Percentiles rank a stretch among this genome's conserved stretches.
Evolutionary conservation across 2,888 invertebrate species (phyloP).

Genomic region (Perizoma flavofasciatum): DNA sequence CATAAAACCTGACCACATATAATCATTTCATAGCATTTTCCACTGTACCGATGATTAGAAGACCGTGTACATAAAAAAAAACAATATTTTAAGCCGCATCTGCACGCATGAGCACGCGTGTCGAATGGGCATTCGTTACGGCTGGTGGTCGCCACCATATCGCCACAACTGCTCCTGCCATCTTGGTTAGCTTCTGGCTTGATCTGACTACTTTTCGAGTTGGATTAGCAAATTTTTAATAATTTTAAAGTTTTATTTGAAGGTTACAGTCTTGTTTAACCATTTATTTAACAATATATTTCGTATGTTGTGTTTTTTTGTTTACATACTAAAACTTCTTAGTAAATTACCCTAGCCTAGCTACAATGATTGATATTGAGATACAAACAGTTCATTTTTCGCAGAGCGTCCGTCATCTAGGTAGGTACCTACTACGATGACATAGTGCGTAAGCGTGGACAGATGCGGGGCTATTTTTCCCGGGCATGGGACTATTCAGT

Average conservation of each 20-base stretch:
- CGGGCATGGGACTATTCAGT: too few species aligned
- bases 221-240: background rate
- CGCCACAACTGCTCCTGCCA: constrained; percentile 36
- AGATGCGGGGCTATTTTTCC: too few species aligned
- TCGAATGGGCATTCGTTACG: constrained; percentile 47
- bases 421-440: too few species aligned
- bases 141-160: constrained; percentile 26
- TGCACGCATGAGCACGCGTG: constrained; percentile 47
- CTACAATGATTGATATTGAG: too few species aligned
- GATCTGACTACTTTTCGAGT: background rate
- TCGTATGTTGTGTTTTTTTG: too few species aligned
- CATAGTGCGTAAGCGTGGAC: too few species aligned
- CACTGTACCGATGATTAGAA: constrained; percentile 26
- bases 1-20: constrained; percentile 3
- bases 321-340: too few species aligned
- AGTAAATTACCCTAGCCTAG: too few species aligned
- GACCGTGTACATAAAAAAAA: constrained; percentile 43
- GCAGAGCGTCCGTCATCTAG: too few species aligned
- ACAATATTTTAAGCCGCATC: constrained; percentile 28
- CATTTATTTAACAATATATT: too few species aligned
- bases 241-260: background rate
- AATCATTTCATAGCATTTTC: constrained; percentile 18
- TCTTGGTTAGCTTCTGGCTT: background rate
- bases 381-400: too few species aligned
- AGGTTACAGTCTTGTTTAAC: too few species aligned